Base-by-base conservation (phyloP, 2,113 vertebrate species). In the rat (Rattus norvegicus) region DNA sequence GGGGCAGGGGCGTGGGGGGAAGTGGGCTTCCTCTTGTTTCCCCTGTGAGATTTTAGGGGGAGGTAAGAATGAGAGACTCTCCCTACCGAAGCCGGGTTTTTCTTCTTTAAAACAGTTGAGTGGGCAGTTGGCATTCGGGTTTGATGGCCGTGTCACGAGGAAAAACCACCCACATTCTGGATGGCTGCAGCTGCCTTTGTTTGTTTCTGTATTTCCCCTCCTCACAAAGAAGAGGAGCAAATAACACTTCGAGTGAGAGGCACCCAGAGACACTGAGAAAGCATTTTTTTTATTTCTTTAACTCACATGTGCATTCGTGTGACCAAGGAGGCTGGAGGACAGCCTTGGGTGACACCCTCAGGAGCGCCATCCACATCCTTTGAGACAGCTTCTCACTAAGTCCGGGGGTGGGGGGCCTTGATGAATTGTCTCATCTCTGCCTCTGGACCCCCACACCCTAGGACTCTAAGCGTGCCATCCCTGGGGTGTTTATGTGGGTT, bases 171-270 rank as follows among this genome's bases (percentile, higher is more conserved):
- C 86, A 67, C 81, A 0, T 14, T 22, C 0, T 0, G 36, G 65
- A 33, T n/a, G 59, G 56, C 24, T 61, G 93, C 61, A 81, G 90
- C 90, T 91, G 94, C 83, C 89, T 94, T 88, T 72, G 26, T 93
- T 90, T 93, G 75, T 89, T 83, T 95, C 92, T 67, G 0, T 93
- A 24, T 92, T 96, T 88, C 91, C 49, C 43, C 43, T 43, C 88
- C 92, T 47, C 59, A 69, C 70, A 77, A 75, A 54, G 24, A 36
- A 26, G 22, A 30, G 56, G 54, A 81, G 28, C 12, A 54, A 47
- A 81, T 59, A 75, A 16, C 65, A 22, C 59, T 84, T 72, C 69
- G 65, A 87, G 94, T 28, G 30, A 91, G 69, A 20, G 1, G 87
- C 70, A 47, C n/a, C 43, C 10, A 0, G n/a, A 72, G 63, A n/a